phyloP scores from a whole-genome alignment of 2,888 invertebrate genomes.

The Idaea straminata region DNA sequence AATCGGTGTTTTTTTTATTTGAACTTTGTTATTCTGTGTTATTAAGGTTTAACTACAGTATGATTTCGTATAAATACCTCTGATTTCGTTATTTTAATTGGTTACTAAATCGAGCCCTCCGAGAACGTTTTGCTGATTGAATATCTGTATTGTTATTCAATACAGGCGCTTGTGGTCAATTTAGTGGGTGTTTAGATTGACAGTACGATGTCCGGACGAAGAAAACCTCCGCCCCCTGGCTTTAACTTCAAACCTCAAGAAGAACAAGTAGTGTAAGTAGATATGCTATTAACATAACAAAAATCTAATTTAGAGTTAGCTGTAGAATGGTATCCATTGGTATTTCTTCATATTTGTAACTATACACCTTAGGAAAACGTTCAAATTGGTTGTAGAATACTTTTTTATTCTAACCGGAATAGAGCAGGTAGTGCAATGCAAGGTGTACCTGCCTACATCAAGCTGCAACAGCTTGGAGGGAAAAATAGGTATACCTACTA shows the following conservation, averaged over 20 bases:
- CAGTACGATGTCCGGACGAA: constrained; percentile 59
- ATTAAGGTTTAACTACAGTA: constrained; percentile 6
- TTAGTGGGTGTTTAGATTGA: constrained; percentile 19
- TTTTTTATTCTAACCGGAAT: no score
- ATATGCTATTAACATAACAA: background rate
- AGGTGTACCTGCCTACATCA: no score
- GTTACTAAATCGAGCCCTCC: constrained; percentile 32
- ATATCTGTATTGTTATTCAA: constrained; percentile 26
- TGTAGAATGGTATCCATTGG: no score
- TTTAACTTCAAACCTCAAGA: constrained; percentile 58
- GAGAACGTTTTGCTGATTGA: constrained; percentile 29
- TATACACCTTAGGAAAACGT: no score
- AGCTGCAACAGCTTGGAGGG: no score
- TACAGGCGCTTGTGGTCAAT: constrained; percentile 12
- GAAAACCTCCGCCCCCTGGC: constrained; percentile 57
- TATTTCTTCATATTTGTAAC: no score
- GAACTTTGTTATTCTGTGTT: background rate
- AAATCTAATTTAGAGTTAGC: no score
- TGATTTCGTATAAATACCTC: constrained; percentile 29
- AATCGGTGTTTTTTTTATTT: background rate
- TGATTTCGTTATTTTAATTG: constrained; percentile 23
- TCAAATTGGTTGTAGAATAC: no score
- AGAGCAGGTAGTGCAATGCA: no score
- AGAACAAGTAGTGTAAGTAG: constrained; percentile 68
- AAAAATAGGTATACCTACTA: no score